Evolutionary conservation across 2,888 invertebrate genomes (phyloP), one percentile per base, ranked within the genome.

Genomic region (Spisula subtruncata): DNA sequence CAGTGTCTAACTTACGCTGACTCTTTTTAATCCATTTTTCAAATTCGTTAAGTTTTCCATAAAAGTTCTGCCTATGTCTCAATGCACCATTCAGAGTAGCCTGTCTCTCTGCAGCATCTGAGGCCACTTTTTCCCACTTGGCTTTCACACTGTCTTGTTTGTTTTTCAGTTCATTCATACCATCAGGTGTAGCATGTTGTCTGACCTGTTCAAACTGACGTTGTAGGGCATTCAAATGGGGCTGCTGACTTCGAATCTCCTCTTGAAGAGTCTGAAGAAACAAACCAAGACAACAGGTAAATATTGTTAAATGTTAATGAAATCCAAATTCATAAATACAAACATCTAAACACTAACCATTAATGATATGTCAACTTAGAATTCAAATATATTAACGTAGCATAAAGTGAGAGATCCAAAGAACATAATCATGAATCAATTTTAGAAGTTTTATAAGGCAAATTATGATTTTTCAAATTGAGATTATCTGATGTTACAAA

Each of bases 91-190:
- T 89, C 8, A 96, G 92, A 75, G 93, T 92, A 35, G 94, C 93
- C 86, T 98, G 98, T 97, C 98, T 98, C 96, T 98, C 98, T 83
- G 98, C 97, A 0, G 98, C 98, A 71, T 94, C 94, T 54, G 95
- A 95, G 56, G 95, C 94, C 82, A 99, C 98, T 0, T 98, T 97
- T n/a, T 98, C 96, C 98, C 98, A 98, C 90, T 98, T 97, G 12
- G 98, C 98, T 95, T 98, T 98, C 92, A 98, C 97, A 2, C 98
- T 98, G 95, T 98, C 98, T 79, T 98, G 98, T 97, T 98, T 98
- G 96, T 98, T 91, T 86, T 94, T 93, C n/a, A 96, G 93, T 8
- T 94, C 93, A 46, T 92, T 91, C 16, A 94, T 91, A 8, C 96
- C 96, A 10, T 94, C 95, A 14, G 95, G 94, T 80, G 93, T 95